Base-by-base conservation (phyloP, 2,797 vertebrate species). In the Crenuchus spilurus region DNA sequence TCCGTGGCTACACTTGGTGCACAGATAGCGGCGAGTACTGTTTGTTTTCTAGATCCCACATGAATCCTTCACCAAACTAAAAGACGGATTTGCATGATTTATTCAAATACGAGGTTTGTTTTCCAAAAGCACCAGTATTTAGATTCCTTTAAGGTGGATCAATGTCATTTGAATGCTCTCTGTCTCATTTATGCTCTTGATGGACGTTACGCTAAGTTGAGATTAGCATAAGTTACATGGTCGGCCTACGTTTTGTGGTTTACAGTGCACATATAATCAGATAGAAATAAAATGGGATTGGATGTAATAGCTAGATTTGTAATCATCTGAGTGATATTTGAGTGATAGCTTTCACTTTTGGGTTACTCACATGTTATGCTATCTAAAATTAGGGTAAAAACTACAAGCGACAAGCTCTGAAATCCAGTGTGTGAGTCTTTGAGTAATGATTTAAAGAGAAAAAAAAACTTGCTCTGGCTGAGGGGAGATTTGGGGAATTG, bases 41-140 rank as follows among this genome's bases (percentile, higher is more conserved):
- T 54, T 28, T 54, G 24, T 54, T 54, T 54, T 30, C 51, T 14
- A 54, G 51, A 30, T 28, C 51, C 51, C 51, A 54, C 51, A 30
- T 2, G 24, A 49, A 54, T 28, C 24, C 51, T 26, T 14, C 1
- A 26, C 26, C 51, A 54, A 54, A 54, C 51, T 26, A 0, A 54
- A 30, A 14, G 13, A 30, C 26, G 2, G 51, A 30, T 60, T 39
- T 37, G 35, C 57, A 37, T 37, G 18, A 37, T 20, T 39, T 60
- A 37, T 24, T 54, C 51, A 54, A 54, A 54, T 54, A 24, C n/a
- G 6, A 16, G 13, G 13, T 14, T 11, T 30, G 51, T 30, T 54
- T 54, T 28, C 26, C 51, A 54, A 54, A 54, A 30, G 14, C 13
- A 13, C 51, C 7, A 30, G 24, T 14, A 46, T 24, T 22, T 8